A percentile compares a stretch with the other conserved stretches of the same genome.
Conservation (phyloP, 2,797 vertebrate species). For the Poeciliopsis presidionis region DNA sequence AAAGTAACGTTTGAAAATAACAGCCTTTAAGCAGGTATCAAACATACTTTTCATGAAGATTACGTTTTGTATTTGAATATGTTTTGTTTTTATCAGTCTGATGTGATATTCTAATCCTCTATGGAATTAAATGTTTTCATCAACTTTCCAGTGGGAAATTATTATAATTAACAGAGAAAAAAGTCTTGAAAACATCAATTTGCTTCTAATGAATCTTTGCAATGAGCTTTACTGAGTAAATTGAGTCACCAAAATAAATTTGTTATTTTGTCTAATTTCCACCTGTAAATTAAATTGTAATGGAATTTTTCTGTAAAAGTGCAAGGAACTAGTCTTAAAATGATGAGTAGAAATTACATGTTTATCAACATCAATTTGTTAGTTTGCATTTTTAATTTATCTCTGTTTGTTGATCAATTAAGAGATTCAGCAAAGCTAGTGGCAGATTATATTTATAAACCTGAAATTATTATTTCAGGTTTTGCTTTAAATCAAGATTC, state of each 20-base stretch:
- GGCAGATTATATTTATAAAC: neutral
- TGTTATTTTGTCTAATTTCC: neutral
- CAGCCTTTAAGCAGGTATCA: neutral
- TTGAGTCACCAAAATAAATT: neutral
- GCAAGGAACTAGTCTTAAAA: neutral
- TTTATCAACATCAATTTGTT: neutral
- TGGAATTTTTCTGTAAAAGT: neutral
- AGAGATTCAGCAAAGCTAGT: neutral
- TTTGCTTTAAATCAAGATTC: neutral
- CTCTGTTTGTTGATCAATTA: neutral
- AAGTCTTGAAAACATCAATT: neutral
- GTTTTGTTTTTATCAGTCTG: neutral
- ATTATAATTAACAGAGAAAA: neutral
- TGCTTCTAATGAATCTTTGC: neutral
- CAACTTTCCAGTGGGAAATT: neutral
- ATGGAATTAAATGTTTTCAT: neutral
- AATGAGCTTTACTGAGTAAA: neutral
- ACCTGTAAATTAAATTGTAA: neutral
- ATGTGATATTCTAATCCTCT: neutral
- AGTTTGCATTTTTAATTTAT: neutral
- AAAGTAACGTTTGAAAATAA: neutral
- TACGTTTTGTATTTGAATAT: neutral
- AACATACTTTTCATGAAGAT: neutral
- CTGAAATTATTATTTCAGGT: neutral
- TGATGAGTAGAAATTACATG: neutral